These are phyloP conservation scores for Laspeyria flexula DNA, from an alignment of 2,888 invertebrate genomes.

Conservation along the genomic window DNA sequence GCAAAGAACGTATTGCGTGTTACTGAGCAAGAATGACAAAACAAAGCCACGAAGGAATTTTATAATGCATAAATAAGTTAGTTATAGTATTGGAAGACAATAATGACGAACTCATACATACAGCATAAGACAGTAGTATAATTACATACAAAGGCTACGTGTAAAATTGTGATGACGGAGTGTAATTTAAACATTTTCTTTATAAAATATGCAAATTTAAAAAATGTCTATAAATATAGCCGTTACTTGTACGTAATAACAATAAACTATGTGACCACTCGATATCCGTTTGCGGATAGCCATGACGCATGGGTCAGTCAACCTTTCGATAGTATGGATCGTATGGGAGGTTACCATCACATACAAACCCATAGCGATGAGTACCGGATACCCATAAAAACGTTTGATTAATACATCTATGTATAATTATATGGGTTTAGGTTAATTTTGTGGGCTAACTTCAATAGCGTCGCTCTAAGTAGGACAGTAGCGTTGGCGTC, in stretches of 20 bases:
- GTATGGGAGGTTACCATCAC: conserved; percentile 6
- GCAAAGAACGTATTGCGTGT: no score
- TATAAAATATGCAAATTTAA: conserved; percentile 27
- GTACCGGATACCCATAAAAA: conserved; percentile 34
- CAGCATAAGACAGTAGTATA: no score
- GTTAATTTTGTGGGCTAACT: not conserved
- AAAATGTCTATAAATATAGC: conserved; percentile 20
- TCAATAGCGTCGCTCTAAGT: not conserved
- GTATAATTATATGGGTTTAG: conserved; percentile 14
- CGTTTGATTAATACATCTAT: conserved; percentile 30
- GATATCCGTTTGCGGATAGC: conserved; percentile 42
- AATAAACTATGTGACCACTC: conserved; percentile 40
- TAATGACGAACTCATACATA: no score
- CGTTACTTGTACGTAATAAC: conserved; percentile 41
- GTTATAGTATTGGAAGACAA: no score
- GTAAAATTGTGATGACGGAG: no score
- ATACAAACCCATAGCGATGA: conserved; percentile 20
- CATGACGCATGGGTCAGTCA: conserved; percentile 44
- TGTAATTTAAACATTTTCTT: no score
- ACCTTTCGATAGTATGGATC: conserved; percentile 16
- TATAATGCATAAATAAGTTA: no score
- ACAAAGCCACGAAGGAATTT: no score
- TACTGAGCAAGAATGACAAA: no score
- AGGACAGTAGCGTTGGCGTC: not conserved
- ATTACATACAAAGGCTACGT: no score